Evolutionary conservation across 1,140 invertebrate species (phyloP).

Genomic region (Pogonomyrmex barbatus): DNA sequence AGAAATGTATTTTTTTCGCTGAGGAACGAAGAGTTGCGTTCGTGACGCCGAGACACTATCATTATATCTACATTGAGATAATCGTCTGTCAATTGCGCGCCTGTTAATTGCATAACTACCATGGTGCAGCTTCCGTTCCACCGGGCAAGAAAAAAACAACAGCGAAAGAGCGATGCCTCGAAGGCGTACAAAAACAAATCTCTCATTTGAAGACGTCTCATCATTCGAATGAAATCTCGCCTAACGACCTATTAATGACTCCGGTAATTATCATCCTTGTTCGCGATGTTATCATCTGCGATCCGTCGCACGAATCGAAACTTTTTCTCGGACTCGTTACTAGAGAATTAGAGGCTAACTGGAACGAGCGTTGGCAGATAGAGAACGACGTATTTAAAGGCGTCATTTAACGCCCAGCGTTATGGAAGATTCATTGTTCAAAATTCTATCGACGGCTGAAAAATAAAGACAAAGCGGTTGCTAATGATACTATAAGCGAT

Average conservation of each 20-base stretch:
- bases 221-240: constrained; percentile 64
- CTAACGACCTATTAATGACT: constrained; percentile 73
- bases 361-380: background rate
- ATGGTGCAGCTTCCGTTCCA: constrained; percentile 41
- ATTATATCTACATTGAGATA: constrained; percentile 44
- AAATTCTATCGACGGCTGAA: background rate
- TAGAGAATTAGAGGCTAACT: constrained; percentile 37
- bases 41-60: constrained; percentile 20
- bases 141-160: too few relatives aligned
- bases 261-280: constrained; percentile 67
- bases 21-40: background rate
- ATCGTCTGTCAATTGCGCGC: constrained; percentile 36
- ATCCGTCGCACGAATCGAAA: constrained; percentile 16
- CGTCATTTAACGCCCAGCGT: constrained; percentile 6
- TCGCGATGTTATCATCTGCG: constrained; percentile 43
- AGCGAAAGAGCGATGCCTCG: constrained; percentile 3
- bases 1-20: constrained; percentile 27
- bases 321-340: background rate
- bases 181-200: background rate
- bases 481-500: constrained; percentile 42
- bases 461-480: background rate
- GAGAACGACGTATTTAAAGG: background rate
- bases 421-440: background rate
- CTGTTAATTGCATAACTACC: constrained; percentile 51
- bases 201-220: constrained; percentile 18